Base-by-base conservation (phyloP, 1,140 invertebrate species). In the Drosophila truncata region DNA sequence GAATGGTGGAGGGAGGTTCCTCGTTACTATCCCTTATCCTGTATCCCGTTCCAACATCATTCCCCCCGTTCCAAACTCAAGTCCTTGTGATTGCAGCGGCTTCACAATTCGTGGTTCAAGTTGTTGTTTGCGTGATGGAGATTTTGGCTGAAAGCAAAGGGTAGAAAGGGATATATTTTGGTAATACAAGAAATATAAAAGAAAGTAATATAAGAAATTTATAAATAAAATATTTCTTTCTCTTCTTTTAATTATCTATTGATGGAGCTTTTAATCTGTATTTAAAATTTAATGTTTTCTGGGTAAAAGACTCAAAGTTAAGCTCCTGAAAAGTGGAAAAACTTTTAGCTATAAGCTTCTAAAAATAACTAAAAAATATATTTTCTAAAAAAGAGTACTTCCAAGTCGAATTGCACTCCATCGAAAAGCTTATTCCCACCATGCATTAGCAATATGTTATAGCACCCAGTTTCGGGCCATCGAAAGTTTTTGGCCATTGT, bases 401-500 rank as follows among this genome's bases (percentile, higher is more conserved):
- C 18, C 31, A 27, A 31, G 58, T 39, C 47, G 37, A 23, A 25
- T 71, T 27, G 1, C 14, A 27, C 7, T 31, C 33, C 54, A 55
- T 67, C n/a, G n/a, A 16, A 18, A 11, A 13, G 16, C n/a, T 10
- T 27, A 10, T 2, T 29, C 39, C 25, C 18, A 14, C 41, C 58
- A 41, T 74, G 47, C 41, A 66, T 54, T 59, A 66, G 61, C 37
- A 41, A 65, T 78, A 54, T 62, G 58, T 63, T 76, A 35, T 50
- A 20, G 60, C 10, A 9, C 55, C 59, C 59, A 78, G 58, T 70
- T 83, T 63, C 37, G 39, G 55, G 39, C 20, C 57, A 67, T 80
- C 67, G 52, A 74, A 88, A 88, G 75, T 46, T 83, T 86, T 78
- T 46, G 52, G 50, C 71, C 76, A 76, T 54, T 66, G 71, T 87